Percentiles rank a stretch among this genome's conserved stretches.
These are phyloP conservation scores for Littorina saxatilis DNA, from an alignment of 1,140 invertebrate species.

Conservation along the genomic window DNA sequence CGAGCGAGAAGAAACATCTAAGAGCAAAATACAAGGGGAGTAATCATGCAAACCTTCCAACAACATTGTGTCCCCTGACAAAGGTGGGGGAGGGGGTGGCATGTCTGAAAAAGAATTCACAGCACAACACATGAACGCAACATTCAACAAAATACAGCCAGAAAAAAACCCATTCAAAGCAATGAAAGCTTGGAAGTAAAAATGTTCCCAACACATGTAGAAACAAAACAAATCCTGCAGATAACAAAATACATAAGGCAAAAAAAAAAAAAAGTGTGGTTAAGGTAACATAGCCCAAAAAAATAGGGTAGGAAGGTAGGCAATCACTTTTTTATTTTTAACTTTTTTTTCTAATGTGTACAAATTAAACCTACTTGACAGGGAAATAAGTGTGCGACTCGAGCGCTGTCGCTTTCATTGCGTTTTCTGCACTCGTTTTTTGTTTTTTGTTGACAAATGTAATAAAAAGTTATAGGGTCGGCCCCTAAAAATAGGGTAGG, in stretches of 20 bases:
- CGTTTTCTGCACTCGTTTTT: too few relatives aligned
- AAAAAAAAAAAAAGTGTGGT: too few relatives aligned
- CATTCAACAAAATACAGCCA: not conserved
- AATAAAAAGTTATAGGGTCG: too few relatives aligned
- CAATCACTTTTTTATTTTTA: too few relatives aligned
- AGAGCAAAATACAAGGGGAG: not conserved
- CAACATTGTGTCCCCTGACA: constrained; percentile 70
- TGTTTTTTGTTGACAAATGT: too few relatives aligned
- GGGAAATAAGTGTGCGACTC: too few relatives aligned
- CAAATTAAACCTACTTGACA: too few relatives aligned
- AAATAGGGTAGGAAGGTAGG: too few relatives aligned
- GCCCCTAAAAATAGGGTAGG: too few relatives aligned
- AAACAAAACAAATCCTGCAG: not conserved
- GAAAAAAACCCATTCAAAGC: not conserved
- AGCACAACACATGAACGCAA: not conserved
- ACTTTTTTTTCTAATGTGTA: too few relatives aligned
- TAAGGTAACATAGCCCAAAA: too few relatives aligned
- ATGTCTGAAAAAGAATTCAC: constrained; percentile 32
- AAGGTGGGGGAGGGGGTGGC: constrained; percentile 71
- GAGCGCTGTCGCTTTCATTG: too few relatives aligned
- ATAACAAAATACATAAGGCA: not conserved
- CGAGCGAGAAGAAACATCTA: not conserved
- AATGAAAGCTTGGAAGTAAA: not conserved
- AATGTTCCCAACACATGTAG: constrained; percentile 1
- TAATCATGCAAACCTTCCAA: constrained; percentile 59